Evolutionary conservation across 2,888 invertebrate species (phyloP).

Genomic region (Rhamphomyia laevipes): DNA sequence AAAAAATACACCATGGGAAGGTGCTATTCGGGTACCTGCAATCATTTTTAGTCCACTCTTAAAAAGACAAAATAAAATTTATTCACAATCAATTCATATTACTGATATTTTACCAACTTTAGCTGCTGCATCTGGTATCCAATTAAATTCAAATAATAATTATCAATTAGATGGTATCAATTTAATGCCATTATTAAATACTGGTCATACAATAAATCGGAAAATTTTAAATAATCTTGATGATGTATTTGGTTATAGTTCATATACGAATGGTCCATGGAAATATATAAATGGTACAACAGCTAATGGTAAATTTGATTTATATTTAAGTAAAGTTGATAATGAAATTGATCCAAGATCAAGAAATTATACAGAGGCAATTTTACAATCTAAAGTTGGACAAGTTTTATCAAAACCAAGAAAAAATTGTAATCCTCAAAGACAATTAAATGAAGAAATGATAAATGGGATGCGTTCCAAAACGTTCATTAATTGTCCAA

Average conservation of each 20-base stretch:
- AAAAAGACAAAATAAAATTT: conserved; percentile 42
- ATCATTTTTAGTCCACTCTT: conserved; percentile 61
- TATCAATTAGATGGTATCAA: conserved; percentile 51
- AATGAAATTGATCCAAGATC: conserved; percentile 25
- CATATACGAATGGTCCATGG: conserved; percentile 22
- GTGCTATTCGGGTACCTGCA: conserved; percentile 65
- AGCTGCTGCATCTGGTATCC: conserved; percentile 33
- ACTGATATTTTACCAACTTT: conserved; percentile 75
- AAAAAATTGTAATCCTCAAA: conserved; percentile 12
- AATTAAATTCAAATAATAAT: conserved; percentile 13
- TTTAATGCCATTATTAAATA: conserved; percentile 52
- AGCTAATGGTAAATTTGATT: conserved; percentile 18
- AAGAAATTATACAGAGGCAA: conserved; percentile 18
- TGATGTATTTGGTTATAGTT: conserved; percentile 38
- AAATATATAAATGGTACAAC: conserved; percentile 33
- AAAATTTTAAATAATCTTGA: conserved; percentile 63
- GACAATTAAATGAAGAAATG: conserved; percentile 10
- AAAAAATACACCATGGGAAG: conserved; percentile 77
- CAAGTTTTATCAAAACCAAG: conserved; percentile 21
- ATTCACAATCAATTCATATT: conserved; percentile 58
- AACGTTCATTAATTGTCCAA: conserved; percentile 11
- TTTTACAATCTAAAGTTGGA: conserved; percentile 13
- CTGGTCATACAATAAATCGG: conserved; percentile 38
- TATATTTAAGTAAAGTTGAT: conserved; percentile 21
- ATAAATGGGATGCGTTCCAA: conserved; percentile 19